Conservation (phyloP, 2,113 vertebrate species). For the Calyptommatus sinebrachiatus region DNA sequence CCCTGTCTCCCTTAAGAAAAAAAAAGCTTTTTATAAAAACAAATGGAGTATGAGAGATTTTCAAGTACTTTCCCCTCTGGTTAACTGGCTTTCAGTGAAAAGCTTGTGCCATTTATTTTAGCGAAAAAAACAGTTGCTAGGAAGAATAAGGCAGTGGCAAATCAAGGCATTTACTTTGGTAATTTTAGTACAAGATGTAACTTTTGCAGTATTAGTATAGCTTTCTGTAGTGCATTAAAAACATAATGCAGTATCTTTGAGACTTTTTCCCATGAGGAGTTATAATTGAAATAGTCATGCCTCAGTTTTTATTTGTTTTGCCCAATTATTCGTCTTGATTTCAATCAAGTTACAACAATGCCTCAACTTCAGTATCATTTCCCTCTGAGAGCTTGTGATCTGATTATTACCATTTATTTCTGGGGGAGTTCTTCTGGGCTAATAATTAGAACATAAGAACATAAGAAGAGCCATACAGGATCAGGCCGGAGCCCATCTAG, state of each 20-base stretch:
- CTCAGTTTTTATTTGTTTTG: conserved; percentile 17
- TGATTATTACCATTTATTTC: neutral
- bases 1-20: neutral
- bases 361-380: conserved; percentile 2
- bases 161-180: neutral
- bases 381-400: conserved; percentile 14
- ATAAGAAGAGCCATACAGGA: too few relatives aligned
- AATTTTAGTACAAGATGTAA: neutral
- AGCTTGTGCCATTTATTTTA: neutral
- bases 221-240: neutral
- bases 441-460: too few relatives aligned
- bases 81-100: neutral
- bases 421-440: neutral
- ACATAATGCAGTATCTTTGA: neutral
- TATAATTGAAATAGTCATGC: conserved; percentile 13
- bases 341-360: neutral
- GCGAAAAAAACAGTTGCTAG: conserved; percentile 5
- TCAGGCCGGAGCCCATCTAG: too few relatives aligned
- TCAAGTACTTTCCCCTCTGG: neutral
- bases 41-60: neutral
- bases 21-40: neutral
- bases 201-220: neutral
- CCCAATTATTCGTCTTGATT: neutral
- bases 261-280: conserved; percentile 4
- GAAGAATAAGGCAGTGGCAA: neutral